Evolutionary conservation across 1,140 invertebrate species (phyloP), one percentile per base, ranked within the genome.

Genomic region (Triops cancriformis): DNA sequence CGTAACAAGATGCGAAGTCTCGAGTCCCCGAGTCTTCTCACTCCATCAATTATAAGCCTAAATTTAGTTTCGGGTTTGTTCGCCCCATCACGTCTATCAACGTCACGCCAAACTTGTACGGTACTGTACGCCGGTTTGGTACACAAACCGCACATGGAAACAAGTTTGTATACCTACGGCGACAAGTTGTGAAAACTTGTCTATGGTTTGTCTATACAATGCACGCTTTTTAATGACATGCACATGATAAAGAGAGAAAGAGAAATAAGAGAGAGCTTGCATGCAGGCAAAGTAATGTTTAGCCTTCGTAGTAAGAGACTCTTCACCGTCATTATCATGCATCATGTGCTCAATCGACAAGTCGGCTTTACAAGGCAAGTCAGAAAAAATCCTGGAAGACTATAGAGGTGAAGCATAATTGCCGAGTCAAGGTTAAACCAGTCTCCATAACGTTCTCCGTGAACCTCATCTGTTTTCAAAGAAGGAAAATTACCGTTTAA

Each of bases 41-140:
- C 51, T 64, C 51, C 51, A 64, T 64, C 51, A 64, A 64, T 64
- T 64, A 64, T 64, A 64, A 64, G n/a, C 51, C 51, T 64, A 64
- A n/a, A 64, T 64, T 64, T 64, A 64, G 51, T 14, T 64, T 18
- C n/a, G 23, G 23, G 23, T 23, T 23, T 4, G n/a, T 14, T 0
- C n/a, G 14, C 31, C 18, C 51, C 51, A 64, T 23, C 51, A 64
- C n/a, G 51, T 64, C 51, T 23, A 64, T 64, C 51, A 64, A 64
- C 51, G 51, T 64, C 51, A 64, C 18, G 51, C 51, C 3, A 6
- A n/a, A 64, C 51, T 64, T n/a, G 51, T 64, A 23, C 6, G 6
- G 23, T 18, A n/a, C n/a, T n/a, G 51, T 4, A 64, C n/a, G n/a
- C n/a, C n/a, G n/a, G 23, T 6, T 64, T 18, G 10, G 23, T 23